phyloP scores from a whole-genome alignment of 1,140 invertebrate genomes.

The Phenacoccus solenopsis region DNA sequence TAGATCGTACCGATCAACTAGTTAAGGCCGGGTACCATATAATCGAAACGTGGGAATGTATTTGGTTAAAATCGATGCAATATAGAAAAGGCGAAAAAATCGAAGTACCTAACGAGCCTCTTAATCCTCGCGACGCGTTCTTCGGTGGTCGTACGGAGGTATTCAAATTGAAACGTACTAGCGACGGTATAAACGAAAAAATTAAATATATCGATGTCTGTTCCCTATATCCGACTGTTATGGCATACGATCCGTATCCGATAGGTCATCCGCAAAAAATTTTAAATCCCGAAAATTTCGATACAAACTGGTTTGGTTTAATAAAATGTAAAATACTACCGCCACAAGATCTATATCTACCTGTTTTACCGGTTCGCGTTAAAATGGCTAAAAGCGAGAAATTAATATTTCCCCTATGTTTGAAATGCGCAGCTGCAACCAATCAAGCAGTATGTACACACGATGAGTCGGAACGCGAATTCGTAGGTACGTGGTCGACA shows the following conservation, averaged over 20 bases:
- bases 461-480: too few species aligned
- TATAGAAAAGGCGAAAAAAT: background rate
- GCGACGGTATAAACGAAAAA: background rate
- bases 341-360: background rate
- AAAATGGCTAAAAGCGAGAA: conserved; percentile 16
- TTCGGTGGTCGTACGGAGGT: conserved; percentile 7
- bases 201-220: conserved; percentile 16
- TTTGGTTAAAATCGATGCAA: conserved; percentile 2
- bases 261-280: conserved; percentile 8
- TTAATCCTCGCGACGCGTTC: background rate
- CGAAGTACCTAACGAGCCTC: background rate
- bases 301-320: conserved; percentile 12
- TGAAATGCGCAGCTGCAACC: too few species aligned
- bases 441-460: too few species aligned
- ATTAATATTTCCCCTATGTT: too few species aligned
- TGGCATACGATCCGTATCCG: conserved; percentile 9
- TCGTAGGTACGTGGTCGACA: too few species aligned
- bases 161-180: background rate
- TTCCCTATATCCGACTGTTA: conserved; percentile 7
- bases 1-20: background rate
- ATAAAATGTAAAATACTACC: conserved; percentile 16
- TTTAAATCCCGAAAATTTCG: background rate
- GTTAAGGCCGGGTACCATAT: conserved; percentile 16
- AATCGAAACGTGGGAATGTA: conserved; percentile 19
- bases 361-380: conserved; percentile 10